phyloP scores from a whole-genome alignment of 2,797 vertebrate genomes.

The Stomatorhinus walkeri region DNA sequence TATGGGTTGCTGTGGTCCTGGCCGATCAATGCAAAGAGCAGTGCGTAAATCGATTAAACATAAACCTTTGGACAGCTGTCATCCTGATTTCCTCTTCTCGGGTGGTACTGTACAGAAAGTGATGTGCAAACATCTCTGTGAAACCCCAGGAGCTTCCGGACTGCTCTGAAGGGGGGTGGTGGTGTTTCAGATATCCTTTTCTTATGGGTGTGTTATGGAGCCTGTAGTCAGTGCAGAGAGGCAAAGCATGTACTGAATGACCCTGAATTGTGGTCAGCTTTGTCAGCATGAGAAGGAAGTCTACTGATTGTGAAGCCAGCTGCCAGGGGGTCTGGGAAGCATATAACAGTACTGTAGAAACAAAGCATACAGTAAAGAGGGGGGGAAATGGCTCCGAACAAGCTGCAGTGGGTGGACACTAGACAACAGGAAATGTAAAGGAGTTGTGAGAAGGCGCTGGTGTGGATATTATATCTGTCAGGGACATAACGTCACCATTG shows the following conservation, averaged over 20 bases:
- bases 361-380: not conserved
- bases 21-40: not conserved
- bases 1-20: not conserved
- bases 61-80: not conserved
- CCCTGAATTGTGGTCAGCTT: not conserved
- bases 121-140: not conserved
- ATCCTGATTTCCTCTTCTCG: not conserved
- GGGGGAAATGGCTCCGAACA: not conserved
- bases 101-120: not conserved
- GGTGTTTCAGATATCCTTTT: not conserved
- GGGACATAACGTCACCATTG: not conserved
- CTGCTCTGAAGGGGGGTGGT: not conserved
- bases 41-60: not conserved
- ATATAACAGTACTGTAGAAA: not conserved
- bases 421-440: not conserved
- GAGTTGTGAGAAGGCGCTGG: not conserved
- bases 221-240: not conserved
- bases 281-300: not conserved
- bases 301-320: not conserved
- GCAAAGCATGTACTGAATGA: not conserved
- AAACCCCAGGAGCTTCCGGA: not conserved
- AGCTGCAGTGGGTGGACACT: not conserved
- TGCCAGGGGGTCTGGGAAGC: not conserved
- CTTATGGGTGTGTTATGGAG: not conserved
- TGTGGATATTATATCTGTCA: not conserved